Evolutionary conservation across 2,797 vertebrate genomes (phyloP), one percentile per base, ranked within the genome.

Genomic region (Sebastolobus altivelis): DNA sequence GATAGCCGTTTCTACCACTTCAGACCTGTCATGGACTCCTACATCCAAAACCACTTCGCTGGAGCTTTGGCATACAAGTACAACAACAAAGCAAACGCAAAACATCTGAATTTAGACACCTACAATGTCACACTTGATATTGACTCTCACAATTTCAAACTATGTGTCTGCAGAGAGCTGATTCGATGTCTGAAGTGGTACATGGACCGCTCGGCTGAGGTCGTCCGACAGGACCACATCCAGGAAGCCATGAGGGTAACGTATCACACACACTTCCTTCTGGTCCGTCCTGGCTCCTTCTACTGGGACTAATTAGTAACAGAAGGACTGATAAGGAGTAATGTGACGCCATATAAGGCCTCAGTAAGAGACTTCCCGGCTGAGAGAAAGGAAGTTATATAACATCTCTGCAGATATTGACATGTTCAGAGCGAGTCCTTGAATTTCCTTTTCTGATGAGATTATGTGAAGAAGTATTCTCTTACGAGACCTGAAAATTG

Each of bases 1-100:
- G 99, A 99, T 95, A 99, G 97, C 93, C 99, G 99, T 78, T 99
- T 98, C 95, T 99, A 98, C 92, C 98, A 99, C 93, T 99, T 99
- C 93, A 97, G 98, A 75, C 99, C 99, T 3, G 98, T 99, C 70
- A 98, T 99, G 97, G 99, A 99, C 90, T 96, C 98, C 18, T 99
- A 99, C 88, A 99, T 99, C 90, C 98, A 99, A 91, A 99, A 99
- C 90, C 98, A 99, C 91, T 99, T 99, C 87, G 98, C 98, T 81
- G 99, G 99, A 90, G 99, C 99, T 1, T 92, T 99, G 91, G 98
- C 99, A 75, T 99, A 99, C 95, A 99, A 99, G 99, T 99, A 96
- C 86, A 93, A 56, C 27, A 35, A 72, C 16, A n/a, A 77, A 79
- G 16, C 12, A 56, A 9, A 69, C 2, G 13, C 12, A 2, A 2